Evolutionary conservation across 2,797 vertebrate genomes (phyloP), one percentile per base, ranked within the genome.

Genomic region (Podarcis siculus): DNA sequence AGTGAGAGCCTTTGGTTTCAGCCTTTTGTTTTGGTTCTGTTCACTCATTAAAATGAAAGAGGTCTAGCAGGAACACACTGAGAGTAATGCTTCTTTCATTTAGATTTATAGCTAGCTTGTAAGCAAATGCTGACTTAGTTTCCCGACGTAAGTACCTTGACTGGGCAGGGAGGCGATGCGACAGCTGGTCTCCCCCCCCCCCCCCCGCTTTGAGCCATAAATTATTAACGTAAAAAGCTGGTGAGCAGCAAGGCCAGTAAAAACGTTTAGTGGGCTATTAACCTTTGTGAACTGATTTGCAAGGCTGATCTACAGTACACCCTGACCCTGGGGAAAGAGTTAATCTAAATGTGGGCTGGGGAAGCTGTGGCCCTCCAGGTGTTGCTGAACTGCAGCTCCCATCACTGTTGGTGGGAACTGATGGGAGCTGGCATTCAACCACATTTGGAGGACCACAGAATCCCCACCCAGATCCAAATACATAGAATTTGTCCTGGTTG

Each of bases 11-110:
- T 49, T 75, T 89, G 3, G 85, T 94, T 67, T 64, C 80, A 66
- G 85, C 67, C 21, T 87, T 93, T 75, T 93, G 85, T 1, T 93
- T 94, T 91, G 78, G 86, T 10, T 92, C 93, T 92, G 69, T 90
- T 92, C 90, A 82, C 55, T 37, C n/a, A 32, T 12, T 79, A 72
- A 88, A 83, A 66, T 61, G n/a, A 9, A 58, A 35, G 17, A 42
- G 32, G 25, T 42, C 17, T 39, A n/a, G 61, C n/a, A 3, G 27
- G 75, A 78, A 83, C 27, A 45, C 13, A 37, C 32, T 10, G 64
- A 76, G 39, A 82, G 49, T 66, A 55, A 6, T 61, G 27, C 42
- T 76, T 35, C 39, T 78, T 69, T 79, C 66, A 27, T 69, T 86
- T 67, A 79, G 39, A 78, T 69, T 55, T 55, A 32, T 37, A 83